Base-by-base conservation (phyloP, 2,113 vertebrate genomes). In the Poeciliopsis prolifica region DNA sequence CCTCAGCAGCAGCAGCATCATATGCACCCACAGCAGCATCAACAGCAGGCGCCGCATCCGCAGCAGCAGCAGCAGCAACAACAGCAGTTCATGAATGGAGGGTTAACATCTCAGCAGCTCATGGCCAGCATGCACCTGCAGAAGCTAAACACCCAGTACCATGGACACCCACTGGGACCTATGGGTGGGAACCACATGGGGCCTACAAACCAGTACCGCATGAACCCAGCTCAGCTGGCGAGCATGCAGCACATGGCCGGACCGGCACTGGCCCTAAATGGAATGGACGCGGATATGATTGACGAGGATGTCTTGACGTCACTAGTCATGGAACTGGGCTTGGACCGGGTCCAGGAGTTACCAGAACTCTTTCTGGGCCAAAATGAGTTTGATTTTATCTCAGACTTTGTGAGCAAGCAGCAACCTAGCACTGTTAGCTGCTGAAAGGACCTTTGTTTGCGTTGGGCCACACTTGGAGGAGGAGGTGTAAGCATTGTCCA, bases 301-400 rank as follows among this genome's bases (percentile, higher is more conserved):
- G 98, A 99, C 10, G 98, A 99, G 93, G 98, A 99, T 71, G 96
- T 96, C 42, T 95, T 99, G 93, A 99, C 96, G 1, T 96, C 97
- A 11, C 93, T 99, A 84, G 97, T 97, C 70, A 94, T 98, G 86
- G 98, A 99, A 91, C 94, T 99, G 71, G 98, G 97, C 8, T 90
- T 99, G 93, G 97, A 99, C 87, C 95, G 97, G 63, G 96, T 98
- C 92, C 96, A 97, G 83, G 98, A 99, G 93, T 94, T 99, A 82
- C 98, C 98, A 0, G 98, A 98, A 94, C 96, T 99, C 68, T 99
- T 97, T 89, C 91, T 99, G 89, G 97, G 97, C 90, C 98, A 99
- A 92, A 99, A 99, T 61, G 98, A 99, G 94, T 98, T 99, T 77
- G 98, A 99, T 92, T 99, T 98, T 87, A 95, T 99, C 88, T 96